Base-by-base conservation (phyloP, 1,140 invertebrate genomes). In the Limonius californicus region DNA sequence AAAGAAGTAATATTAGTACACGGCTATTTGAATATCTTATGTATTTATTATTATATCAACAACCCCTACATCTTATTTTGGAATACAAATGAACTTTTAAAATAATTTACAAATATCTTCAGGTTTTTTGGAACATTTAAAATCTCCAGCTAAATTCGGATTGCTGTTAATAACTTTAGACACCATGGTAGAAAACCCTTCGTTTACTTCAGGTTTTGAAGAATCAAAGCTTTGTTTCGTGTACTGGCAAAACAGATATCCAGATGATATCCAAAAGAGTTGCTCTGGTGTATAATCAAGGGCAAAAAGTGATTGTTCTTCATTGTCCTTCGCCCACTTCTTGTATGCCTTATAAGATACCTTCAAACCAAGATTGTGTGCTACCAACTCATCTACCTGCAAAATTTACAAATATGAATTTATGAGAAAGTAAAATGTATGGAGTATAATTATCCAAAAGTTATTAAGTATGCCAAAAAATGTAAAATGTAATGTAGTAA, bases 281-380 rank as follows among this genome's bases (percentile, higher is more conserved):
- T 88, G 86, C 12, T 81, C 75, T 19, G 75, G 72, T 7, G 70
- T 83, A 77, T 78, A 82, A 12, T 80, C 73, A 7, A 82, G 59
- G 20, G 80, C 79, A 7, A 80, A 80, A 1, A 82, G 64, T 32
- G 57, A 59, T 1, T 78, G 75, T 65, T 91, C 90, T 0, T 84
- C 84, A 67, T 91, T 32, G 27, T 32, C 76, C 21, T 83, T 72
- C 0, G 78, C 80, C 88, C 90, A 92, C 9, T 83, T 81, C 30
- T 84, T 80, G 72, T 93, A 93, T 0, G 91, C 92, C 18, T 83
- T 79, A 73, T 94, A 95, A 0, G 94, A 89, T 67, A 92, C 85
- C 69, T 94, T 92, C n/a, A 94, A 4, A 6, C 27, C 27, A 32
- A 32, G 27, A 32, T 6, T 32, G 11, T 32, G 27, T 4, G n/a